Base-by-base conservation (phyloP, 2,113 vertebrate genomes). In the Epinephelus moara region DNA sequence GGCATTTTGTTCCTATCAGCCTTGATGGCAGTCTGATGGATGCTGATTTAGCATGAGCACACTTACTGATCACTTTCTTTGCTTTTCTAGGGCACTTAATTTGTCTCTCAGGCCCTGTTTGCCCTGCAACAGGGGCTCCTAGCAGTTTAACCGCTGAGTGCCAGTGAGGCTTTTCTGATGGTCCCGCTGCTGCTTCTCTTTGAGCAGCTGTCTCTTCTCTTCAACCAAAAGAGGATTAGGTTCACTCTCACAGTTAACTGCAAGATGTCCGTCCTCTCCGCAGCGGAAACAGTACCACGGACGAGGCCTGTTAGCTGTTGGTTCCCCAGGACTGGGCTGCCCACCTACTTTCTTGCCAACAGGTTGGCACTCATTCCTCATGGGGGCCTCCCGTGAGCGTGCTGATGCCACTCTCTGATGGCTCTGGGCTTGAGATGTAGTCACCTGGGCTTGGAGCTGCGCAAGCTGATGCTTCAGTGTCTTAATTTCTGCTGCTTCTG, bases 141-240 rank as follows among this genome's bases (percentile, higher is more conserved):
- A 64, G 62, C n/a, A 64, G 18, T 64, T 64, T 42, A 64, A 66
- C 63, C 23, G 63, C 12, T 66, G 63, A 40, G 14, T 66, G 12
- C 40, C 40, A 45, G 40, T 47, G 40, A 12, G 3, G 13, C 40
- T 21, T 23, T 64, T 64, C 6, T 45, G 37, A 1, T 42, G 40
- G 47, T 66, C 63, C 63, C n/a, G 47, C 23, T 66, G 40, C 12
- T 14, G 63, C 23, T 15, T 45, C 37, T 64, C 62, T 64, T 33
- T 64, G 0, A 64, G 37, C 37, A 64, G 37, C 37, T 7, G 62
- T 45, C 40, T 66, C 40, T 66, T 66, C 47, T 45, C 40, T 21
- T 47, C 63, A 18, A 68, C 64, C n/a, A 68, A 15, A 50, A 47
- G 40, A 11, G 42, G 42, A 67, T 67, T 67, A 12, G 63, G 63